Evolutionary conservation across 2,888 invertebrate genomes (phyloP), one percentile per base, ranked within the genome.

Genomic region (Rugalucina vietnamica): DNA sequence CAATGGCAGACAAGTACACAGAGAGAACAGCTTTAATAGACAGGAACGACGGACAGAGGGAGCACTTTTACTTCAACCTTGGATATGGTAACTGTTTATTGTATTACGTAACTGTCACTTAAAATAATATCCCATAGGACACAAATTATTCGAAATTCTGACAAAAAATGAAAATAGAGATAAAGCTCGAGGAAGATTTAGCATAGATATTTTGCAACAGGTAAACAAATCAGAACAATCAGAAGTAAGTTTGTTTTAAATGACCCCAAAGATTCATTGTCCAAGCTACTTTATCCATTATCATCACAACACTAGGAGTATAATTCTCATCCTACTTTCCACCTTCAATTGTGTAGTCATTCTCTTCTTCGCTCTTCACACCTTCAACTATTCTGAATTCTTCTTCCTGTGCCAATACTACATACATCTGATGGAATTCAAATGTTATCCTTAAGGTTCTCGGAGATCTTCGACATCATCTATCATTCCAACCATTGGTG

Each of bases 51-150:
- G 70, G 14, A 5, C 34, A 32, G 3, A 54, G 69, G 14, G 70
- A 75, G 2, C 74, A 69, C 24, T 36, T 65, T 0, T 82, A 82
- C 29, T 29, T 70, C 5, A 78, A 82, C 34, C 37, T 76, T 27
- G 82, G 75, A 37, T 82, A 82, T 76, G 82, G 82, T 54, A 81
- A 39, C 54, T 49, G 18, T 74, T 60, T 24, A 57, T 54, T 43
- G 10, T 27, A 43, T 18, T 12, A 12, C 43, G 43, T 18, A 43
- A 43, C 43, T 12, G 8, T 43, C 10, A 43, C 18, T 8, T 43
- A 18, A 8, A 18, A 12, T 8, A 8, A 18, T 43, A 43, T 43
- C 18, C 8, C 8, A 43, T 12, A 43, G 43, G 18, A 12, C 43
- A 43, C 8, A 12, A 12, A 12, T 43, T 8, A 18, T 12, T 43